phyloP scores from a whole-genome alignment of 2,113 vertebrate genomes.

The Boleophthalmus pectinirostris region DNA sequence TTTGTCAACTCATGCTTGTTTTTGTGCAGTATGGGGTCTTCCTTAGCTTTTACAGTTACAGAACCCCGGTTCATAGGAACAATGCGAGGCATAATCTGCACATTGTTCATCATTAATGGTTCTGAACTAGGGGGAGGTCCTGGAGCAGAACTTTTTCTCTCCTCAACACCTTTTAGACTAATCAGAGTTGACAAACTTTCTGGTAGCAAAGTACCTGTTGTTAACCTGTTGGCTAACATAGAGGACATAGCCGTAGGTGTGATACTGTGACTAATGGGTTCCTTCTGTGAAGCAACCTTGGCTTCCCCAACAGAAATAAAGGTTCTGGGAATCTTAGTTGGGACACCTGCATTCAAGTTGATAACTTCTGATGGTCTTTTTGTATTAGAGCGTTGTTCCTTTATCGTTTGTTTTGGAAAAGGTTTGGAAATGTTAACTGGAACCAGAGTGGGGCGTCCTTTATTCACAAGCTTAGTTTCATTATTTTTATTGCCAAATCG shows the following conservation, averaged over 20 bases:
- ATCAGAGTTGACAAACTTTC: constrained; percentile 15
- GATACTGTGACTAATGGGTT: constrained; percentile 9
- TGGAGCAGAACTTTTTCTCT: constrained; percentile 32
- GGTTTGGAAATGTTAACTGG: constrained; percentile 29
- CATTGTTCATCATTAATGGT: constrained; percentile 16
- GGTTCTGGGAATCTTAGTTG: constrained; percentile 54
- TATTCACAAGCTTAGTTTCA: constrained; percentile 28
- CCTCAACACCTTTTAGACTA: constrained; percentile 34
- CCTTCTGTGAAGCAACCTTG: constrained; percentile 17
- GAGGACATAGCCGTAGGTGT: constrained; percentile 1
- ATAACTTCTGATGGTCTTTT: constrained; percentile 62
- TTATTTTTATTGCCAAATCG: constrained; percentile 44
- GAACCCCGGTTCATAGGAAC: constrained; percentile 57
- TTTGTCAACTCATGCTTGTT: constrained; percentile 25
- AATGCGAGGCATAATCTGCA: constrained; percentile 23
- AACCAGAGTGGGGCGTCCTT: constrained; percentile 18
- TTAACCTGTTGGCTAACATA: constrained; percentile 20
- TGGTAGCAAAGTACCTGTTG: constrained; percentile 8
- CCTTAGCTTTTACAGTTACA: constrained; percentile 15
- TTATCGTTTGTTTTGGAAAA: constrained; percentile 13
- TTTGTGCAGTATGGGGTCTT: constrained; percentile 13
- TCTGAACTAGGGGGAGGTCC: constrained; percentile 6
- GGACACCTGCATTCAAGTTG: constrained; percentile 40
- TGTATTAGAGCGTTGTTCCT: constrained; percentile 26
- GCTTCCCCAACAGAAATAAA: constrained; percentile 28